Evolutionary conservation across 2,888 invertebrate genomes (phyloP).

Genomic region (Nowickia ferox): DNA sequence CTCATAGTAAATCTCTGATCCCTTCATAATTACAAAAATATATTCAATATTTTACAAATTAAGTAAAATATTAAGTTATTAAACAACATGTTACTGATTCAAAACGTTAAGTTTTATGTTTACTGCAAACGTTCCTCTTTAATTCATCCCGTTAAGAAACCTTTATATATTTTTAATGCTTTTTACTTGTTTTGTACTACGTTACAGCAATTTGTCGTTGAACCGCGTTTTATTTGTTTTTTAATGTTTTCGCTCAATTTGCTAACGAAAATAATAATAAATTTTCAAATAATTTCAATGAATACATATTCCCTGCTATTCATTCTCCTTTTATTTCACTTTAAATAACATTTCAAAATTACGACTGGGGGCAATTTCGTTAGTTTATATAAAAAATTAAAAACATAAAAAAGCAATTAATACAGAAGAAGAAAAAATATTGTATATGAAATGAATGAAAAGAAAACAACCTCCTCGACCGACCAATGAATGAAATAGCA

Average conservation of each 20-base stretch:
- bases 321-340: conserved; percentile 46
- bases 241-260: conserved; percentile 4
- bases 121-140: too few species aligned
- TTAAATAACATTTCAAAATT: conserved; percentile 59
- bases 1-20: background rate
- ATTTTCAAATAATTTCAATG: conserved; percentile 46
- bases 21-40: too few species aligned
- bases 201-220: background rate
- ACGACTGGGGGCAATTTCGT: conserved; percentile 61
- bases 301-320: conserved; percentile 34
- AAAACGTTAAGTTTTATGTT: too few species aligned
- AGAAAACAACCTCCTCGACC: conserved; percentile 24
- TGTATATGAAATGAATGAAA: conserved; percentile 18
- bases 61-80: too few species aligned
- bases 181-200: background rate
- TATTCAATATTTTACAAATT: too few species aligned
- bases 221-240: too few species aligned
- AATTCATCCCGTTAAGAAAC: too few species aligned
- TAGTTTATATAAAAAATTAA: conserved; percentile 68
- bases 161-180: background rate
- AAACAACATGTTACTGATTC: too few species aligned
- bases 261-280: conserved; percentile 1
- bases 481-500: conserved; percentile 20
- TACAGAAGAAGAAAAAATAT: conserved; percentile 21
- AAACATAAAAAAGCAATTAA: conserved; percentile 71